Evolutionary conservation across 2,113 vertebrate species (phyloP).

Genomic region (Furnarius figulus): DNA sequence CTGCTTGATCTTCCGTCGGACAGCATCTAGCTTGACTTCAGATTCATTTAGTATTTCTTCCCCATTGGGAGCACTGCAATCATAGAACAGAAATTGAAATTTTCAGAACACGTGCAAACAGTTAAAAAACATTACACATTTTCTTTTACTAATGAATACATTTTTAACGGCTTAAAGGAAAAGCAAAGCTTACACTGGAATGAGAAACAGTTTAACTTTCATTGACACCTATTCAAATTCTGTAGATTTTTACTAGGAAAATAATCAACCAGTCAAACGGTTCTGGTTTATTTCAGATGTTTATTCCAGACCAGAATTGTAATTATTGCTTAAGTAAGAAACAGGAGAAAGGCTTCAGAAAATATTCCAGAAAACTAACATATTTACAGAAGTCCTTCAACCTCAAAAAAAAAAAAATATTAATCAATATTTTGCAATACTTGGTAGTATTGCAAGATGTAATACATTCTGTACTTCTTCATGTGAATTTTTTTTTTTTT

Average conservation of each 20-base stretch:
- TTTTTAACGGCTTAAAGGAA: background rate
- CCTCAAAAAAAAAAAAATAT: background rate
- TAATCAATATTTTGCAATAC: background rate
- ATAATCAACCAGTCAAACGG: background rate
- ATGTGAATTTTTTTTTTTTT: background rate
- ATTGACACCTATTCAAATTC: background rate
- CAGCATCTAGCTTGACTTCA: constrained; percentile 86
- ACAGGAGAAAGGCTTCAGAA: background rate
- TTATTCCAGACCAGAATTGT: background rate
- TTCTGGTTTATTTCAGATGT: background rate
- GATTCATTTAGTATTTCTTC: constrained; percentile 89
- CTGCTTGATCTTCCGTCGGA: constrained; percentile 89
- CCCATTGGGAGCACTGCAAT: constrained; percentile 82
- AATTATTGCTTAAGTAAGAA: background rate
- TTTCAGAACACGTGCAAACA: background rate
- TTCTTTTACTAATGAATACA: background rate
- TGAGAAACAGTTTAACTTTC: background rate
- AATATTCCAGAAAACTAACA: background rate
- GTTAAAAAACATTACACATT: background rate
- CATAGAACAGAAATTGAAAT: constrained; percentile 16
- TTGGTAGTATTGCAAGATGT: background rate
- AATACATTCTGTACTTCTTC: background rate
- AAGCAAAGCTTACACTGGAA: background rate
- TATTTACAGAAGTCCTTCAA: background rate
- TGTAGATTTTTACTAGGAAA: background rate